A percentile compares a stretch with the other conserved stretches of the same genome.
Conservation (phyloP, 1,140 invertebrate species). For the Seison nebaliae region DNA sequence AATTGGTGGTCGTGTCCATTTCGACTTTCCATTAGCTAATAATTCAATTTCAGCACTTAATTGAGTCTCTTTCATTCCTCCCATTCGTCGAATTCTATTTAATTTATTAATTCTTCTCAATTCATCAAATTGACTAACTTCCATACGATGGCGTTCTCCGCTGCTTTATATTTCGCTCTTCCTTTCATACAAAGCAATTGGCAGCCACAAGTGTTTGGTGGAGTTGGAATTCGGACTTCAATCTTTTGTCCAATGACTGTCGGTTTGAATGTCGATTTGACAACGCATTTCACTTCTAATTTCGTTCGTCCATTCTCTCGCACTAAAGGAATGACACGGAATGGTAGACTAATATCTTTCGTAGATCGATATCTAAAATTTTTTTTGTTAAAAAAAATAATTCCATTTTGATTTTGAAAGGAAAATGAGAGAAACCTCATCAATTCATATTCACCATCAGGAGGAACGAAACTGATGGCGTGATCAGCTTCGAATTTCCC, state of each 20-base stretch:
- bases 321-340: conserved; percentile 90
- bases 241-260: conserved; percentile 93
- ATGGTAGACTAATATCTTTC: conserved; percentile 88
- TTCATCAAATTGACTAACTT: too few species aligned
- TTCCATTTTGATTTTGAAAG: not conserved
- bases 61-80: conserved; percentile 98
- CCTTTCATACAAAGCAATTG: conserved; percentile 96
- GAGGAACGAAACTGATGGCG: conserved; percentile 96
- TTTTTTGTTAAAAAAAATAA: conserved; percentile 1
- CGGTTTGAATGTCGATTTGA: conserved; percentile 98
- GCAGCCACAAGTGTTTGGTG: conserved; percentile 87
- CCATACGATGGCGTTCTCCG: conserved; percentile 99
- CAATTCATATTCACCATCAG: conserved; percentile 95
- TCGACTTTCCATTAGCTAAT: conserved; percentile 85
- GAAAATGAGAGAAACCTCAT: conserved; percentile 49
- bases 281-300: conserved; percentile 97
- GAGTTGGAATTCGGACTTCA: conserved; percentile 92
- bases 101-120: too few species aligned
- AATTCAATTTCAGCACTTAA: conserved; percentile 95
- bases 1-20: conserved; percentile 98
- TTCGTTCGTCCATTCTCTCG: conserved; percentile 87
- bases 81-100: too few species aligned
- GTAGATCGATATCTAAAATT: conserved; percentile 14
- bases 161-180: conserved; percentile 97
- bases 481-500: conserved; percentile 99